Conservation (phyloP, 2,113 vertebrate genomes). For the Scartelaos histophorus region DNA sequence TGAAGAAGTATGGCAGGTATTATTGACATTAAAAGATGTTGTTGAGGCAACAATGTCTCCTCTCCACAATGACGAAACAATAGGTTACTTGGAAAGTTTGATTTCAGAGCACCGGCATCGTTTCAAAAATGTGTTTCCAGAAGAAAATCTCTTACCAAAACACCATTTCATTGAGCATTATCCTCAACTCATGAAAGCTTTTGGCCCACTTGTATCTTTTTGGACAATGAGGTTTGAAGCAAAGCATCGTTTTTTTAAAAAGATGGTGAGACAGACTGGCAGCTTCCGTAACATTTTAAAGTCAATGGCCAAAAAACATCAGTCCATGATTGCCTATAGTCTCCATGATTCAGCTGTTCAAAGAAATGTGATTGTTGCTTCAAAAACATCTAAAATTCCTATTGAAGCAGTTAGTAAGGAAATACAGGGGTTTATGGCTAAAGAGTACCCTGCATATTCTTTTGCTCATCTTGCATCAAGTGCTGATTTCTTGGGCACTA, state of each 20-base stretch:
- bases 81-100: slow-evolving; percentile 4
- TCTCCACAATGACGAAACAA: background rate
- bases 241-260: slow-evolving; percentile 11
- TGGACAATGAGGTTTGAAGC: slow-evolving; percentile 10
- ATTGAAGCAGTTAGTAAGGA: too few species aligned
- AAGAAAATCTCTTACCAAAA: background rate
- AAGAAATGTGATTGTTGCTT: too few species aligned
- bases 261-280: slow-evolving; percentile 4
- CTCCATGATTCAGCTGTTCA: too few species aligned
- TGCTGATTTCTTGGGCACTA: too few species aligned
- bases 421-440: too few species aligned
- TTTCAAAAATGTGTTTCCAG: slow-evolving; percentile 14
- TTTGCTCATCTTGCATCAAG: too few species aligned
- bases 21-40: slow-evolving; percentile 13
- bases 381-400: too few species aligned
- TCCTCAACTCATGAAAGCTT: background rate
- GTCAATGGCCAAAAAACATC: slow-evolving; percentile 9
- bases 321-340: slow-evolving; percentile 16
- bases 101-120: slow-evolving; percentile 3
- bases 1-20: slow-evolving; percentile 9
- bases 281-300: slow-evolving; percentile 20
- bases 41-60: background rate
- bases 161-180: slow-evolving; percentile 10
- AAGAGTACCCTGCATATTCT: too few species aligned
- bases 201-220: slow-evolving; percentile 4